These are phyloP conservation scores for Ammodytes marinus DNA, from an alignment of 2,113 vertebrate genomes.

Conservation along the genomic window DNA sequence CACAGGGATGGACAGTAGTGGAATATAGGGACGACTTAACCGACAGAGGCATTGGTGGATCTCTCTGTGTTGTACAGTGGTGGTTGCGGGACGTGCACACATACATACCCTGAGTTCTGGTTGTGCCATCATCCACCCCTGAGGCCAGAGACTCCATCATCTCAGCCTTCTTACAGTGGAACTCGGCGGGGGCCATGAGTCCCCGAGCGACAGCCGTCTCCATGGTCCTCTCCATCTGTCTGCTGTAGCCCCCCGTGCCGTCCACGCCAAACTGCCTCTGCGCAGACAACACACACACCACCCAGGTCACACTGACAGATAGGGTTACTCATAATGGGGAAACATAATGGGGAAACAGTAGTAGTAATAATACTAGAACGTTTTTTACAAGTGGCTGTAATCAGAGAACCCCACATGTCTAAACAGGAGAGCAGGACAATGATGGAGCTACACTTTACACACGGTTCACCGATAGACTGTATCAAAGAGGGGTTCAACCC, in stretches of 20 bases:
- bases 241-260: conserved; percentile 90
- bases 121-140: conserved; percentile 91
- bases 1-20: neutral
- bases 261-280: conserved; percentile 93
- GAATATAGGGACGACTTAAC: neutral
- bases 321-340: no score
- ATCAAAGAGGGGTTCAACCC: no score
- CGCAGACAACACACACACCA: conserved; percentile 14
- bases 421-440: no score
- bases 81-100: neutral
- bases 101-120: conserved; percentile 89
- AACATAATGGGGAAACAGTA: no score
- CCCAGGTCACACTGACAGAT: neutral
- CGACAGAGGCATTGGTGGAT: neutral
- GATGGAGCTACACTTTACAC: no score
- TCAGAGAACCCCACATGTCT: no score
- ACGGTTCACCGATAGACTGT: no score
- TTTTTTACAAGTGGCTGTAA: no score
- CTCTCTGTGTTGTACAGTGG: neutral
- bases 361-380: no score
- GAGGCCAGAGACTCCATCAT: conserved; percentile 92
- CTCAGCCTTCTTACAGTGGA: conserved; percentile 89
- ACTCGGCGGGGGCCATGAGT: conserved; percentile 89
- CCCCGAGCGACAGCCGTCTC: conserved; percentile 90
- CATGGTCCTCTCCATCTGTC: conserved; percentile 90